A percentile compares a stretch with the other conserved stretches of the same genome.
Evolutionary conservation across 2,888 invertebrate genomes (phyloP).

Genomic region (Synergus umbraculus): DNA sequence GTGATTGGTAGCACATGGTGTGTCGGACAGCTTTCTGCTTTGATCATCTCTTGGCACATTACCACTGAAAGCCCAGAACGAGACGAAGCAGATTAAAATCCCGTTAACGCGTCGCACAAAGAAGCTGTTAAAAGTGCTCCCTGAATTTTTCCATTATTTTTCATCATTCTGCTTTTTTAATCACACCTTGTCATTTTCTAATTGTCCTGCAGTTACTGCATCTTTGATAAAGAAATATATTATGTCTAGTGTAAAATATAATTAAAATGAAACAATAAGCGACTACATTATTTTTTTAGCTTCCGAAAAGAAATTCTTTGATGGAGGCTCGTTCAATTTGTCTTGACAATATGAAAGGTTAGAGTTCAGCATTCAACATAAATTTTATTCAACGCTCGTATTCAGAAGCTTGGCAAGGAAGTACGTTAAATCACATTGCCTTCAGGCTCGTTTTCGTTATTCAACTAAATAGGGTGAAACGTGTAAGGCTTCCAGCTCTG

Average conservation of each 20-base stretch:
- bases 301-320: background rate
- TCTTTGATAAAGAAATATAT: background rate
- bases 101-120: background rate
- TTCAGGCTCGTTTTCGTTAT: background rate
- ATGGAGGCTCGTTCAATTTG: background rate
- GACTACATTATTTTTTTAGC: background rate
- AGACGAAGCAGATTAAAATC: background rate
- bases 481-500: constrained; percentile 1
- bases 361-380: constrained; percentile 2
- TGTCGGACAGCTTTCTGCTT: constrained; percentile 8
- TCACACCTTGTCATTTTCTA: no score
- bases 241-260: background rate
- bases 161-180: background rate
- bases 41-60: constrained; percentile 9
- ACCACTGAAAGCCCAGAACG: background rate
- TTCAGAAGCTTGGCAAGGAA: background rate
- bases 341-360: background rate
- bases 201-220: background rate
- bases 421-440: background rate
- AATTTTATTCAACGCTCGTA: background rate
- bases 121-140: background rate
- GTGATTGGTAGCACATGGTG: background rate
- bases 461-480: constrained; percentile 4
- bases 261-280: background rate
- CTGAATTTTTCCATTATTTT: background rate